These are phyloP conservation scores for Cydia fagiglandana DNA, from an alignment of 1,140 invertebrate genomes.

Conservation along the genomic window DNA sequence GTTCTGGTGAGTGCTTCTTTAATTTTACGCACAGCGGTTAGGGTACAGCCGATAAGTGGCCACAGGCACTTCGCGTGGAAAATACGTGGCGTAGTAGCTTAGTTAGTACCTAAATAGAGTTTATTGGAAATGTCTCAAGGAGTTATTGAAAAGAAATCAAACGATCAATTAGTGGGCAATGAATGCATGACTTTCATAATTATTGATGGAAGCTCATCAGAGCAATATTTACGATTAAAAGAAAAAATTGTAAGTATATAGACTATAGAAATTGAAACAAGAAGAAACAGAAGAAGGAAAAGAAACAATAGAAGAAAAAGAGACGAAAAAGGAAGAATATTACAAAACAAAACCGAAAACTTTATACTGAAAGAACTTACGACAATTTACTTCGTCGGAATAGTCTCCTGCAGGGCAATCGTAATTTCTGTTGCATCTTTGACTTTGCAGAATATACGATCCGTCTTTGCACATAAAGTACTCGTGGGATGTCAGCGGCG, in stretches of 20 bases:
- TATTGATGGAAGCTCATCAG: no score
- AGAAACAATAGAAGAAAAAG: slow-evolving; percentile 21
- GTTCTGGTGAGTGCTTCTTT: no score
- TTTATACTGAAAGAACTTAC: slow-evolving; percentile 79
- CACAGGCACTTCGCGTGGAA: no score
- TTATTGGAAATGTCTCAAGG: no score
- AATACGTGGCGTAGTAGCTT: no score
- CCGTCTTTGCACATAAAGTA: slow-evolving; percentile 86
- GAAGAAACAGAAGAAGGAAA: slow-evolving; percentile 15
- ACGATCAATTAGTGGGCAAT: no score
- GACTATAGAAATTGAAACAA: not conserved
- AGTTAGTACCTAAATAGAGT: no score
- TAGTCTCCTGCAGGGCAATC: slow-evolving; percentile 83
- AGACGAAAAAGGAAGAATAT: slow-evolving; percentile 30
- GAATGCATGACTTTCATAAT: no score
- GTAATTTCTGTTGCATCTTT: slow-evolving; percentile 83
- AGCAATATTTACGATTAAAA: not conserved
- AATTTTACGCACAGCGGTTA: no score
- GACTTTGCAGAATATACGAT: slow-evolving; percentile 81
- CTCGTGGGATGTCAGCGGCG: slow-evolving; percentile 56
- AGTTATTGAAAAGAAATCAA: no score
- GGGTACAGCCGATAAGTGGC: no score
- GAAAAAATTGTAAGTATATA: not conserved
- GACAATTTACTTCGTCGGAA: slow-evolving; percentile 86
- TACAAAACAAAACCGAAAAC: slow-evolving; percentile 36